Evolutionary conservation across 64 coral and sea anemone species (phyloP).

Genomic region (Dendrophyllia cribrosa): DNA sequence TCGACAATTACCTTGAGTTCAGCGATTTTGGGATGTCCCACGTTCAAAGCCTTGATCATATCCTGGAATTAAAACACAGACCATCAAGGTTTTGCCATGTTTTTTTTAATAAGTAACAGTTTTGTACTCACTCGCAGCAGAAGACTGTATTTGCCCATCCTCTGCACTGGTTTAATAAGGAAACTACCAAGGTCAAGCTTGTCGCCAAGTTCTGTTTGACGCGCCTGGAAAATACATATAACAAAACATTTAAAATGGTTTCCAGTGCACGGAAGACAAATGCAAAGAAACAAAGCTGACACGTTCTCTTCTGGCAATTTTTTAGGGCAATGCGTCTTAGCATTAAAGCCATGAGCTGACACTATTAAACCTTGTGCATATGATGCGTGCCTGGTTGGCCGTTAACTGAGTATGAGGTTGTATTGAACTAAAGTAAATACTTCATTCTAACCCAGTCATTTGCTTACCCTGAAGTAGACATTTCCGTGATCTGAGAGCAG

Average conservation of each 20-base stretch:
- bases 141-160: constrained; percentile 97
- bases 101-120: not conserved
- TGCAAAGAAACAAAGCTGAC: not conserved
- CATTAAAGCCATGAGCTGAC: too few relatives aligned
- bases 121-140: constrained; percentile 73
- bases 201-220: constrained; percentile 92
- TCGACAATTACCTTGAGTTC: constrained; percentile 66
- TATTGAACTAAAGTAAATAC: too few relatives aligned
- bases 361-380: too few relatives aligned
- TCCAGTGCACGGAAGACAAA: not conserved
- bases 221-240: constrained; percentile 62
- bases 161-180: constrained; percentile 97
- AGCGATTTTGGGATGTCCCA: constrained; percentile 52
- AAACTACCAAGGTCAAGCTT: constrained; percentile 98
- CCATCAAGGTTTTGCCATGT: too few relatives aligned
- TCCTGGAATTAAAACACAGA: constrained; percentile 63
- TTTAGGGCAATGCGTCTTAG: too few relatives aligned
- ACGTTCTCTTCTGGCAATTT: too few relatives aligned
- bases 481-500: constrained; percentile 96
- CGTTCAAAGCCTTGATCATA: constrained; percentile 85
- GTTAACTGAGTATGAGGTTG: too few relatives aligned
- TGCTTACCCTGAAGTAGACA: constrained; percentile 92
- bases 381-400: too few relatives aligned
- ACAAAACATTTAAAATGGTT: not conserved
- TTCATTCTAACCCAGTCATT: too few relatives aligned